Conservation (phyloP, 37 sponge, comb jelly and placozoan genomes). For the Beroe ovata region DNA sequence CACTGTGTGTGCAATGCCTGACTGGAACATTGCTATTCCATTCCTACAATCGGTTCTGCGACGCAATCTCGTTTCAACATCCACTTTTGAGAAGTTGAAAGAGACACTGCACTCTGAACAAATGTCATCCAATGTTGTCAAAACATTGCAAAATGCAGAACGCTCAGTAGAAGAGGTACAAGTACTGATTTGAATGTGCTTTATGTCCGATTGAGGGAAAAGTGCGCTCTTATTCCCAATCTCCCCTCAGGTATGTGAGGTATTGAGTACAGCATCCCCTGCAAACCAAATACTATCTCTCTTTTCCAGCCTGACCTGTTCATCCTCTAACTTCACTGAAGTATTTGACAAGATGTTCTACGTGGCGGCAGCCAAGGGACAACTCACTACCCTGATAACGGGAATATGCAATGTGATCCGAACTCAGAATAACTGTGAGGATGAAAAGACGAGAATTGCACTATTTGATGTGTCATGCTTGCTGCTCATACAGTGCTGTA, state of each 20-base stretch:
- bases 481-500: constrained; percentile 36
- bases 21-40: constrained; percentile 59
- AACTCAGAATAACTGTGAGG: not conserved
- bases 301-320: not conserved
- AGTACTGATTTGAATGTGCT: too few relatives aligned
- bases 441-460: constrained; percentile 20
- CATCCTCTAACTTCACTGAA: not conserved
- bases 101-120: constrained; percentile 1
- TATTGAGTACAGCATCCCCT: not conserved
- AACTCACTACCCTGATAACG: not conserved
- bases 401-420: constrained; percentile 14
- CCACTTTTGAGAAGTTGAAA: constrained; percentile 37
- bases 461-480: constrained; percentile 47
- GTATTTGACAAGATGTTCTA: constrained; percentile 43
- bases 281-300: constrained; percentile 19
- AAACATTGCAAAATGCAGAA: constrained; percentile 18
- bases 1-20: constrained; percentile 27
- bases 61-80: constrained; percentile 4
- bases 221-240: too few relatives aligned
- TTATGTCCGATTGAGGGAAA: too few relatives aligned
- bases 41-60: constrained; percentile 29
- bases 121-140: not conserved
- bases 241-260: not conserved
- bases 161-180: constrained; percentile 3
- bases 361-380: constrained; percentile 42